Evolutionary conservation across 2,888 invertebrate species (phyloP).

Genomic region (Parelbella ahira): DNA sequence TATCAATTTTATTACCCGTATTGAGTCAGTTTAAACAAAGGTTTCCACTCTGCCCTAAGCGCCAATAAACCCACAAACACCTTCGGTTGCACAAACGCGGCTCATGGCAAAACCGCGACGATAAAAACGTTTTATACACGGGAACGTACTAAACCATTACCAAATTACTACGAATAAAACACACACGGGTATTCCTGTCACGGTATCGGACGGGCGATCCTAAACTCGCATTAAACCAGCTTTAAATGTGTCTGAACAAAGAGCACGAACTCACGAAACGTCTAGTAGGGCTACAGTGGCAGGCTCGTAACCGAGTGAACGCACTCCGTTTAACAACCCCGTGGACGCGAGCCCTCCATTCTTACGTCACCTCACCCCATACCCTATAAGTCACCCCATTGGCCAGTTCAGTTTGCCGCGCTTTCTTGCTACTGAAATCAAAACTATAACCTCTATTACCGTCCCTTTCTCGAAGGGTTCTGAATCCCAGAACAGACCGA

Average conservation of each 20-base stretch:
- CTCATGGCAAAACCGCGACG: slow-evolving; percentile 68
- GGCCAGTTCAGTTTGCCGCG: slow-evolving; percentile 72
- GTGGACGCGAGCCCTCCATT: slow-evolving; percentile 52
- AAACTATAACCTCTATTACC: slow-evolving; percentile 43
- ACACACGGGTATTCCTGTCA: slow-evolving; percentile 63
- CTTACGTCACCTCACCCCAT: slow-evolving; percentile 80
- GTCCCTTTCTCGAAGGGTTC: slow-evolving; percentile 47
- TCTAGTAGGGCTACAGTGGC: slow-evolving; percentile 58
- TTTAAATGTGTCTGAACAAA: slow-evolving; percentile 67
- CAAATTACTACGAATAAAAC: slow-evolving; percentile 68
- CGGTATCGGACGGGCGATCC: slow-evolving; percentile 52
- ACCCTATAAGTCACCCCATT: slow-evolving; percentile 47
- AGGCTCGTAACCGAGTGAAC: slow-evolving; percentile 70
- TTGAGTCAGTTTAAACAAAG: slow-evolving; percentile 59
- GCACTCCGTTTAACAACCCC: slow-evolving; percentile 73
- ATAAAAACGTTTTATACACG: slow-evolving; percentile 62
- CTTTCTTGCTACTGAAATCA: slow-evolving; percentile 57
- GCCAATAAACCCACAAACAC: slow-evolving; percentile 75
- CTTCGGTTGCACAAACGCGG: slow-evolving; percentile 67
- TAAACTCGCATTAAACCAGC: slow-evolving; percentile 57
- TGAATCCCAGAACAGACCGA: slow-evolving; percentile 44
- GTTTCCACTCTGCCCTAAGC: slow-evolving; percentile 65
- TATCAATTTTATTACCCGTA: slow-evolving; percentile 56
- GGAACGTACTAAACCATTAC: slow-evolving; percentile 57
- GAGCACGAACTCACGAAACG: slow-evolving; percentile 56